A percentile compares a stretch with the other conserved stretches of the same genome.
Conservation (phyloP, 2,888 invertebrate species). For the Yponomeuta plumbellus region DNA sequence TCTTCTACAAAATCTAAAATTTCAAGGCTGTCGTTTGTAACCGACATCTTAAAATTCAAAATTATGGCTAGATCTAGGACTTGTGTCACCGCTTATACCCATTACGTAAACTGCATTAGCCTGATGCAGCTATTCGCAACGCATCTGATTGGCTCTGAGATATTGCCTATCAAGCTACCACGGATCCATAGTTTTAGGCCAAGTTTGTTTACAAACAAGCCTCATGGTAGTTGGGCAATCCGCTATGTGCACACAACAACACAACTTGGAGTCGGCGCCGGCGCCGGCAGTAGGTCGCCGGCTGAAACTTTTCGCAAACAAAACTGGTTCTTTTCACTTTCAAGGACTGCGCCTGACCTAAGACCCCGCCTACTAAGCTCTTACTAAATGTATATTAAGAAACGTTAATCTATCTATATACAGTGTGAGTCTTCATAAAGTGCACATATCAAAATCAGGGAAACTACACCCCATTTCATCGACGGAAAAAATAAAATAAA, state of each 20-base stretch:
- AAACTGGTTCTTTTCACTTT: constrained; percentile 1
- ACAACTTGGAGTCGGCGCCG: neutral
- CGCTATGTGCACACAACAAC: neutral
- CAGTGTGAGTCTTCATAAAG: no score
- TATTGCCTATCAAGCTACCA: neutral
- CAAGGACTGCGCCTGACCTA: constrained; percentile 2
- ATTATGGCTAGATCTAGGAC: neutral
- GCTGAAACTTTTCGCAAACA: constrained; percentile 3
- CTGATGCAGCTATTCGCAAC: constrained; percentile 4
- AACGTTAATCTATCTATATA: no score
- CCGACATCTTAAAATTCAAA: no score
- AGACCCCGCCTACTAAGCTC: neutral
- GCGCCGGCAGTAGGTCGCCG: neutral
- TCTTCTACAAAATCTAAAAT: no score
- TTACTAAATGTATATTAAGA: neutral
- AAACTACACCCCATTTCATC: no score
- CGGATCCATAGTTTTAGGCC: neutral
- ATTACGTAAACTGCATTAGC: constrained; percentile 10
- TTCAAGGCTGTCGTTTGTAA: no score
- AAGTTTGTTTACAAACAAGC: constrained; percentile 3
- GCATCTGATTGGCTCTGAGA: constrained; percentile 9
- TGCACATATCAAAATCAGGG: no score
- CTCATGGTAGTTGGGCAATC: neutral
- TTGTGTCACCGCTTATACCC: neutral
- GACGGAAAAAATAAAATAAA: no score